A percentile compares a stretch with the other conserved stretches of the same genome.
phyloP scores from a whole-genome alignment of 37 sponge, comb jelly and placozoan species.

The Aplysina aerophoba region DNA sequence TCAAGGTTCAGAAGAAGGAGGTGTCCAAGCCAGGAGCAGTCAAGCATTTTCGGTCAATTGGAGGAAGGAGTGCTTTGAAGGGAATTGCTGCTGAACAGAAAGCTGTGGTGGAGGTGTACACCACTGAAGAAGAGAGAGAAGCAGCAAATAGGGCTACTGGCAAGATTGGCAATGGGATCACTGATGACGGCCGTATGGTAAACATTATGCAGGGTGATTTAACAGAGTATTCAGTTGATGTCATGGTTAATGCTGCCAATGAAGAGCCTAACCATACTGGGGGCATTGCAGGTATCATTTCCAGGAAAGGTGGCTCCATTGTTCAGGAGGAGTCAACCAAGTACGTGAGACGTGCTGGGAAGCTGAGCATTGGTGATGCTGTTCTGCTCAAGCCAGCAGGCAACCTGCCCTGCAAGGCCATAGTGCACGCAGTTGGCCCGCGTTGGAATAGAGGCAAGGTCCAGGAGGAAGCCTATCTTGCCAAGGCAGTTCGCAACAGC shows the following conservation, averaged over 20 bases:
- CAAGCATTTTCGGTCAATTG: slow-evolving; percentile 2
- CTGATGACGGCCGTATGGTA: slow-evolving; percentile 42
- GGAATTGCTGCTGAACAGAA: neutral
- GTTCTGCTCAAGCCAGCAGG: slow-evolving; percentile 47
- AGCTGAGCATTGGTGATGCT: slow-evolving; percentile 51
- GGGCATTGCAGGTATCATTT: slow-evolving; percentile 59
- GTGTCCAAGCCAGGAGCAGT: neutral
- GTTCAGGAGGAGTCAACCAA: slow-evolving; percentile 52
- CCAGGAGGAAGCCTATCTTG: slow-evolving; percentile 35
- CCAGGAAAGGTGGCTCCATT: slow-evolving; percentile 60
- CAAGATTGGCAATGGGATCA: neutral
- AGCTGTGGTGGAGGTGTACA: neutral
- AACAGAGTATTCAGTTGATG: slow-evolving; percentile 67
- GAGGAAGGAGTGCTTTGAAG: neutral
- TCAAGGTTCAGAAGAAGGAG: neutral
- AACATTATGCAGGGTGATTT: slow-evolving; percentile 56
- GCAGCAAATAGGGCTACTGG: neutral
- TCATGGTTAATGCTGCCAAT: slow-evolving; percentile 80
- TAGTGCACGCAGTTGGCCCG: slow-evolving; percentile 72
- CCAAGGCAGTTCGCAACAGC: slow-evolving; percentile 10
- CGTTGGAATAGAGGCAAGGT: slow-evolving; percentile 24
- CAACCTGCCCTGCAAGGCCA: slow-evolving; percentile 55
- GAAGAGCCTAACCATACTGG: slow-evolving; percentile 57
- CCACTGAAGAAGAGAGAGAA: neutral
- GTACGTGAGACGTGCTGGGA: slow-evolving; percentile 25